Conservation (phyloP, 2,113 vertebrate species). For the Orthochromis indermauri region DNA sequence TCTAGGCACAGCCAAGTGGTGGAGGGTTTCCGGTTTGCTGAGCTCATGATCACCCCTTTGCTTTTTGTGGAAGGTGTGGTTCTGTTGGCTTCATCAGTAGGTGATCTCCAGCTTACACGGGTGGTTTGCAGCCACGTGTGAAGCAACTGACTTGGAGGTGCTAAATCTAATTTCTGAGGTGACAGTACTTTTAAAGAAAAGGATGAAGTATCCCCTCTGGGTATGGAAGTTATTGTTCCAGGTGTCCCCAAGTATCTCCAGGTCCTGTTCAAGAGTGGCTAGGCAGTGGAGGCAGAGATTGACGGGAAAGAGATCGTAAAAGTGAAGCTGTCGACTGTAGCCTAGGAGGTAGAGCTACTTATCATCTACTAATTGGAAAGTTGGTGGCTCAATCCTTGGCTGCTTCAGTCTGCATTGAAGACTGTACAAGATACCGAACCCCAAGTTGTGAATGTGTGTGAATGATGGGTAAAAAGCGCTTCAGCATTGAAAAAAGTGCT, state of each 20-base stretch:
- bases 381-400: neutral
- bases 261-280: neutral
- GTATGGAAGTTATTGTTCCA: neutral
- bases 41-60: neutral
- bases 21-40: neutral
- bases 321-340: neutral
- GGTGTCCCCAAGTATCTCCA: neutral
- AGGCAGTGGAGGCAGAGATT: neutral
- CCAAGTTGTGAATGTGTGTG: neutral
- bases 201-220: neutral
- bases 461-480: neutral
- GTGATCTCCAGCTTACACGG: neutral
- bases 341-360: neutral
- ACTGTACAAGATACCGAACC: neutral
- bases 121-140: neutral
- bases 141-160: neutral
- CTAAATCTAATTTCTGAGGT: neutral
- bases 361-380: neutral
- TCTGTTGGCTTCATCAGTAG: neutral
- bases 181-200: neutral
- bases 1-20: neutral
- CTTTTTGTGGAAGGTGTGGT: neutral
- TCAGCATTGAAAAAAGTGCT: neutral
- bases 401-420: neutral
- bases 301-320: neutral